Conservation (phyloP, 2,113 vertebrate genomes). For the Daubentonia madagascariensis region DNA sequence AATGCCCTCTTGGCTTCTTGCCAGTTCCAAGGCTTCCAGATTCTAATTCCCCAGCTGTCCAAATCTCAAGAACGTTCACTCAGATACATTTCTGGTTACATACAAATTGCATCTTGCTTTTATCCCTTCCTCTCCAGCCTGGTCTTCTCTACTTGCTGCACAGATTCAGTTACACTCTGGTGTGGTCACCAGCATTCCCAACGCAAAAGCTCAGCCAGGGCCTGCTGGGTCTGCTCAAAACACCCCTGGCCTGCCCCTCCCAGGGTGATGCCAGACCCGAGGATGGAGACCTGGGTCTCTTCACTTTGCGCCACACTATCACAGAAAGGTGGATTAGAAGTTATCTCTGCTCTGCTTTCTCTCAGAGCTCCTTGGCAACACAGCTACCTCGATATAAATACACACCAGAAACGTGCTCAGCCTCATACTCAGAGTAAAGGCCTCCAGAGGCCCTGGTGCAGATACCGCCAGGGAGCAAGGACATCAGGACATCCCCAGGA, state of each 20-base stretch:
- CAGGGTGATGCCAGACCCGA: constrained; percentile 58
- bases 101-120: background rate
- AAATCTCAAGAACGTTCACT: background rate
- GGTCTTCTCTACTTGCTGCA: background rate
- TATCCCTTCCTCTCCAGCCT: background rate
- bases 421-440: constrained; percentile 66
- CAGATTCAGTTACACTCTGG: too few species aligned
- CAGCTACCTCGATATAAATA: constrained; percentile 89
- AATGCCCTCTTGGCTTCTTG: background rate
- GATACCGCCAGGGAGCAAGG: constrained; percentile 38
- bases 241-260: constrained; percentile 33
- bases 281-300: constrained; percentile 86
- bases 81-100: background rate
- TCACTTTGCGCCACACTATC: constrained; percentile 90
- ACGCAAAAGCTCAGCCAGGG: background rate
- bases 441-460: constrained; percentile 40
- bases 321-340: constrained; percentile 92
- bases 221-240: constrained; percentile 72
- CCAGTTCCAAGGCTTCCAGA: background rate
- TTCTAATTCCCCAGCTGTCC: background rate
- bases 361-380: constrained; percentile 89
- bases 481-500: constrained; percentile 26
- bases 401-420: constrained; percentile 76
- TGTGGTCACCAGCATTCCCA: background rate
- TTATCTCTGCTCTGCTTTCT: constrained; percentile 91